phyloP scores from a whole-genome alignment of 2,888 invertebrate genomes.

The Mylabris sibirica region DNA sequence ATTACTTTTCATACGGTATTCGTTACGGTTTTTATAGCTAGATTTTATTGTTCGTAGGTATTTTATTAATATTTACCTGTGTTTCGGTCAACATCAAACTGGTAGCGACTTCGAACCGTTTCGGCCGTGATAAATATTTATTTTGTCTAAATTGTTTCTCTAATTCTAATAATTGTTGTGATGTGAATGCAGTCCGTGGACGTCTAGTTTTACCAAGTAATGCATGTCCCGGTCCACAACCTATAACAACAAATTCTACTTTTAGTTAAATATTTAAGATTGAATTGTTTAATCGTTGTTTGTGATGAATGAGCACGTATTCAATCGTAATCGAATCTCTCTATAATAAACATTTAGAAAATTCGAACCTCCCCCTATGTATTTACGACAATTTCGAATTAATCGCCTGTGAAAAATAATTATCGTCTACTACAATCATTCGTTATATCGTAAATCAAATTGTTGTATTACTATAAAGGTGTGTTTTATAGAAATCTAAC shows the following conservation, averaged over 20 bases:
- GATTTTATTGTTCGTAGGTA: neutral
- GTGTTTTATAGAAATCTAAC: neutral
- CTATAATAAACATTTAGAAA: conserved; percentile 7
- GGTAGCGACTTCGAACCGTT: conserved; percentile 98
- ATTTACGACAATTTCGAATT: conserved; percentile 6
- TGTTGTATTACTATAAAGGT: neutral
- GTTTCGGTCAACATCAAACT: conserved; percentile 98
- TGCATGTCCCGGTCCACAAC: conserved; percentile 75
- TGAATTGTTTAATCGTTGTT: conserved; percentile 8
- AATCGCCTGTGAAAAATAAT: conserved; percentile 20
- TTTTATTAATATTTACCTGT: conserved; percentile 71
- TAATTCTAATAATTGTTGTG: conserved; percentile 93
- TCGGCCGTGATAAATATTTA: conserved; percentile 97
- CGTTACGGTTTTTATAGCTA: neutral
- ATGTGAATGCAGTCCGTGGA: conserved; percentile 97
- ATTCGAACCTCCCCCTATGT: neutral
- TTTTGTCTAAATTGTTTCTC: conserved; percentile 99
- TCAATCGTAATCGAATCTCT: neutral
- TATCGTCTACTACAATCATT: conserved; percentile 10
- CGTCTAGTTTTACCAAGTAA: conserved; percentile 86
- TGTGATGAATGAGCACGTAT: conserved; percentile 8
- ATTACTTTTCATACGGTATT: neutral
- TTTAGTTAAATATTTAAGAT: no score
- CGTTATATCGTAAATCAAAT: conserved; percentile 19
- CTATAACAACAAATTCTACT: conserved; percentile 55